Conservation (phyloP, 1,140 invertebrate genomes). For the Eufriesea mexicana region DNA sequence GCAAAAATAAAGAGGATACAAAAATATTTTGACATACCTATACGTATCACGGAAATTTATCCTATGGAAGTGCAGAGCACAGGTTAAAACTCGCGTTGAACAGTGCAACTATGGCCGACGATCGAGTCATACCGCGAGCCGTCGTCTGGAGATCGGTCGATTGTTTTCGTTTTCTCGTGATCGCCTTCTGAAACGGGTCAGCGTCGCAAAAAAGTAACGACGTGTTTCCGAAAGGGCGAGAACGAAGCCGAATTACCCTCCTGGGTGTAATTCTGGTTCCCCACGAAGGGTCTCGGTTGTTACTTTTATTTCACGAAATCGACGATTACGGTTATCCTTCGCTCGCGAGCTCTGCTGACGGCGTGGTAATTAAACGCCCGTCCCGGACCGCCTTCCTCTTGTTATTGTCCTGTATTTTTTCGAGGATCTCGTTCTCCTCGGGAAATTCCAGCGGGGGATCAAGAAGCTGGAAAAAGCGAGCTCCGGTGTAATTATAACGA, state of each 20-base stretch:
- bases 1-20: too few relatives aligned
- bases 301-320: conserved; percentile 32
- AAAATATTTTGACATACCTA: too few relatives aligned
- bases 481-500: conserved; percentile 1
- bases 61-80: too few relatives aligned
- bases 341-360: conserved; percentile 45
- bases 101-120: too few relatives aligned
- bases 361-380: conserved; percentile 54
- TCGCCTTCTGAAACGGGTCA: not conserved
- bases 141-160: conserved; percentile 27
- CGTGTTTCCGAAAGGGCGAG: conserved; percentile 18
- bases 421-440: not conserved
- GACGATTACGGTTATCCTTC: conserved; percentile 57
- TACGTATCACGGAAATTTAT: too few relatives aligned
- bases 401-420: not conserved
- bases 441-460: not conserved
- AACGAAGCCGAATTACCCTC: conserved; percentile 39
- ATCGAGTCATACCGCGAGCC: not conserved
- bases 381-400: not conserved
- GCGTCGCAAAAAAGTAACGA: conserved; percentile 36
- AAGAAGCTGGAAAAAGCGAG: not conserved
- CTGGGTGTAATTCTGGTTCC: conserved; percentile 17
- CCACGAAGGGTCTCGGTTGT: not conserved
- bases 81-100: too few relatives aligned
- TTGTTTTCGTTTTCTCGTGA: not conserved